These are phyloP conservation scores for Ephialtes manifestator DNA, from an alignment of 2,888 invertebrate species.

Conservation along the genomic window DNA sequence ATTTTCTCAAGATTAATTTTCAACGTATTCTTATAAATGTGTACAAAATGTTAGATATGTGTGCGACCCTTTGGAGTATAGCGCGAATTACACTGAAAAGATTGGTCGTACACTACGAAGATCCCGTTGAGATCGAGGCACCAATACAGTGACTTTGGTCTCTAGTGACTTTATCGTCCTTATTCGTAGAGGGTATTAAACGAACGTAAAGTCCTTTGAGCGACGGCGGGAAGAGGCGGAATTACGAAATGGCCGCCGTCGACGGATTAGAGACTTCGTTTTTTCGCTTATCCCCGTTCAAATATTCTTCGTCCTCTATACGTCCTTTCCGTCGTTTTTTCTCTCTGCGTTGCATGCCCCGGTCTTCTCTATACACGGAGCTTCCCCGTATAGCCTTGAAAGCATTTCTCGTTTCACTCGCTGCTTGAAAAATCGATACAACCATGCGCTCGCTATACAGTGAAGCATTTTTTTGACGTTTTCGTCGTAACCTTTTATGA, in stretches of 20 bases:
- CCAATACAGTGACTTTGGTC: neutral
- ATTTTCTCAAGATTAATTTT: constrained; percentile 4
- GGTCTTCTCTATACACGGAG: neutral
- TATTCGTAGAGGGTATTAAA: constrained; percentile 18
- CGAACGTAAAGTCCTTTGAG: constrained; percentile 39
- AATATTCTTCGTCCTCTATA: constrained; percentile 9
- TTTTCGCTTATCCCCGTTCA: constrained; percentile 3
- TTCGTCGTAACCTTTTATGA: neutral
- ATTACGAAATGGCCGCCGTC: constrained; percentile 45
- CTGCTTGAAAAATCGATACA: constrained; percentile 26
- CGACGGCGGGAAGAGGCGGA: constrained; percentile 21
- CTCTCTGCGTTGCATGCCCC: neutral
- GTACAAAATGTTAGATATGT: neutral
- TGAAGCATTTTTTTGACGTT: neutral
- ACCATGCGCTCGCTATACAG: neutral
- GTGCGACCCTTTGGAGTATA: neutral
- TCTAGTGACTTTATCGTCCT: neutral
- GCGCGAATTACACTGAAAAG: constrained; percentile 14
- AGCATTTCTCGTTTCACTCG: constrained; percentile 10
- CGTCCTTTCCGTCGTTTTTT: neutral
- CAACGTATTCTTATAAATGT: neutral
- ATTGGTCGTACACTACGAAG: constrained; percentile 3
- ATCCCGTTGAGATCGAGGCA: neutral
- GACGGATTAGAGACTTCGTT: constrained; percentile 38
- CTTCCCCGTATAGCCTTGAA: neutral